Evolutionary conservation across 2,797 vertebrate genomes (phyloP), one percentile per base, ranked within the genome.

Genomic region (Squalus acanthias): DNA sequence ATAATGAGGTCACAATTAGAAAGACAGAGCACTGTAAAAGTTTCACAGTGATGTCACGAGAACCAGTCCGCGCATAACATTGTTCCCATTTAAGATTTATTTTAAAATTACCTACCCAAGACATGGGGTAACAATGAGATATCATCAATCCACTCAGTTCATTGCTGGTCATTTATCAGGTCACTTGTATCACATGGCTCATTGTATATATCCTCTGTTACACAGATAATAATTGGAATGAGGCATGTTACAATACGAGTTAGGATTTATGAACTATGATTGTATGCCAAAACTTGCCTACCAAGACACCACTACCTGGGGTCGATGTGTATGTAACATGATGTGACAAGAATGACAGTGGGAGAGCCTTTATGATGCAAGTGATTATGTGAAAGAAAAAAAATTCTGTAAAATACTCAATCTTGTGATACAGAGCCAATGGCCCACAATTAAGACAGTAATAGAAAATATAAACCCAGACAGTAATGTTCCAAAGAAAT

Each of bases 331-430:
- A 74, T 29, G 69, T n/a, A 74, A 95, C 67, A 95, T 53, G 94
- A 74, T 53, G 70, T 76, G 94, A 76, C 94, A 95, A 57, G 17
- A 74, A 74, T 53, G 94, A 72, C 69, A 95, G 94, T n/a, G n/a
- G n/a, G 91, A 93, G n/a, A 76, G 70, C 94, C 94, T 95, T 95
- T 95, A 95, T 95, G 70, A 95, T 95, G 70, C 70, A 95, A 95
- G 24, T 76, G 50, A n/a, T 24, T 15, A 74, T 60, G 70, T 74
- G 12, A 53, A 72, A 72, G 53, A 76, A 22, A 29, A 74, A 33
- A 95, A 57, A 74, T 92, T 33, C 89, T 95, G 94, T 29, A 72
- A 95, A 95, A 95, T 74, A 74, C 22, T 50, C 39, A 29, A 26
- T 74, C 2, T 53, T 70, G 46, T 95, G 39, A 53, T 53, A 95